Evolutionary conservation across 1,140 invertebrate species (phyloP).

Genomic region (Theocolax elegans): DNA sequence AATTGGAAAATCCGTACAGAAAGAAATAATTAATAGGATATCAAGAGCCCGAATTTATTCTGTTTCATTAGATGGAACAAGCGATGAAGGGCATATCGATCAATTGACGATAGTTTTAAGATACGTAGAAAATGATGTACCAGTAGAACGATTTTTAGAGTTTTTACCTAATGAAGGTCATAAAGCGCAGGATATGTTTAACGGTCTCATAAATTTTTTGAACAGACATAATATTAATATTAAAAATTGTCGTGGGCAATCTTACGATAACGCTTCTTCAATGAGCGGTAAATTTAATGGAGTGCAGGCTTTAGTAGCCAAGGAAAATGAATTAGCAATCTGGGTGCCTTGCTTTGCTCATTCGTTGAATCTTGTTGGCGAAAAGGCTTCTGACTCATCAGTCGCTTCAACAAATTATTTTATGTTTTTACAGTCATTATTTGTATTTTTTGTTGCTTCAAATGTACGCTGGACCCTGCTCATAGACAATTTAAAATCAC

Average conservation of each 20-base stretch:
- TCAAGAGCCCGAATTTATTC: slow-evolving; percentile 57
- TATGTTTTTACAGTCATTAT: too few relatives aligned
- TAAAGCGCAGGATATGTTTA: slow-evolving; percentile 44
- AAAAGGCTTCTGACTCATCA: too few relatives aligned
- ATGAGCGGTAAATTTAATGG: slow-evolving; percentile 55
- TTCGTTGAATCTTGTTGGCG: too few relatives aligned
- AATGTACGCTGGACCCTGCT: too few relatives aligned
- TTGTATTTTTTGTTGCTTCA: too few relatives aligned
- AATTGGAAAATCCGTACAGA: slow-evolving; percentile 46
- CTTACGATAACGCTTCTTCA: slow-evolving; percentile 55
- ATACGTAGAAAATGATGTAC: slow-evolving; percentile 52
- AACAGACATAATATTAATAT: slow-evolving; percentile 37
- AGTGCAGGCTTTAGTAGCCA: slow-evolving; percentile 46
- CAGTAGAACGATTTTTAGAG: slow-evolving; percentile 41
- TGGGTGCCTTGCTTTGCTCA: slow-evolving; percentile 39
- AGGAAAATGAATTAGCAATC: slow-evolving; percentile 44
- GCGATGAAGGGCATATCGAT: slow-evolving; percentile 59
- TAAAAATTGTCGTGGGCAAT: slow-evolving; percentile 55
- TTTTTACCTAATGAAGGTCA: slow-evolving; percentile 44
- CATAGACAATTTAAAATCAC: too few relatives aligned
- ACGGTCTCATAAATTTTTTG: slow-evolving; percentile 49
- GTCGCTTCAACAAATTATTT: too few relatives aligned
- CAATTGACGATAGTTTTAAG: slow-evolving; percentile 55
- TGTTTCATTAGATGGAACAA: slow-evolving; percentile 59
- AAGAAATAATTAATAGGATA: slow-evolving; percentile 49